These are phyloP conservation scores for Lucilia cuprina DNA, from an alignment of 1,140 invertebrate species.

Conservation along the genomic window DNA sequence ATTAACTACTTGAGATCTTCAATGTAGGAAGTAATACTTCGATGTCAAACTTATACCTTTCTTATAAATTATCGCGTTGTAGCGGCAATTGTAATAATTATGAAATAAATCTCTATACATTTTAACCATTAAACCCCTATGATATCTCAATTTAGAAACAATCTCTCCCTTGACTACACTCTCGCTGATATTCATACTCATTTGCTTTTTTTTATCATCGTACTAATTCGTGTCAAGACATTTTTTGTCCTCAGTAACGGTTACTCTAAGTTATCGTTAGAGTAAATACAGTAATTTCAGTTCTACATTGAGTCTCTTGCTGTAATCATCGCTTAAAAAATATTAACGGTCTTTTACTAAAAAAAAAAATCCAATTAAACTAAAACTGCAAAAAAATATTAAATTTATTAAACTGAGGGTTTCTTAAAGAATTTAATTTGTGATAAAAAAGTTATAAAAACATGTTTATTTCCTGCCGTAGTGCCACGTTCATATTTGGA, in stretches of 20 bases:
- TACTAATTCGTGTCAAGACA: constrained; percentile 10
- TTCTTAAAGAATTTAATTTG: constrained; percentile 9
- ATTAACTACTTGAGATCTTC: no score
- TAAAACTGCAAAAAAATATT: background rate
- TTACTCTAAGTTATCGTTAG: background rate
- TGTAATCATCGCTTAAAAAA: background rate
- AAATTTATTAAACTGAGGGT: background rate
- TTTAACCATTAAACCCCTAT: no score
- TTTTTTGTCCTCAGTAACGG: background rate
- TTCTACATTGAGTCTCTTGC: background rate
- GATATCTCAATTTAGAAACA: no score
- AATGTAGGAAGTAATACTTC: no score
- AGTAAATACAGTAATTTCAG: background rate
- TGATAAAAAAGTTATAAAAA: constrained; percentile 19
- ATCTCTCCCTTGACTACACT: background rate
- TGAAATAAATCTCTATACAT: no score
- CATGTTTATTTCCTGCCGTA: constrained; percentile 33
- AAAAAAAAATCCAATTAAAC: background rate
- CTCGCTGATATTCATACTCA: background rate
- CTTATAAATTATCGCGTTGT: no score
- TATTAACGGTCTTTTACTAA: background rate
- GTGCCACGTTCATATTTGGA: constrained; percentile 26
- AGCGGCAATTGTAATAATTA: no score
- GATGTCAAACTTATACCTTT: no score
- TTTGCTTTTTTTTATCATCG: background rate